These are phyloP conservation scores for Rynchops niger DNA, from an alignment of 2,113 vertebrate genomes.

Conservation along the genomic window DNA sequence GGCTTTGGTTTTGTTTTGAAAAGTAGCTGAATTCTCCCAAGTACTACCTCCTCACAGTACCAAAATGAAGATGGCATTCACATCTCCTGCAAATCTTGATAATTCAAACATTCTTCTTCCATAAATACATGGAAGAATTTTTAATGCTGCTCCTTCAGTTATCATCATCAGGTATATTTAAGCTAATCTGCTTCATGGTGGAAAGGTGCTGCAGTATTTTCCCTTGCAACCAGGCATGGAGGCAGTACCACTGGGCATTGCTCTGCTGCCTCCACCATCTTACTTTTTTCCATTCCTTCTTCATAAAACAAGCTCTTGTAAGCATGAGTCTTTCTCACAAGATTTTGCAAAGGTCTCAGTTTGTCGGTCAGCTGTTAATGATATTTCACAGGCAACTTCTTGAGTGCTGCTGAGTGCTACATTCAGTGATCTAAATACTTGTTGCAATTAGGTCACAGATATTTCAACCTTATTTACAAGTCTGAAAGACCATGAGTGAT, in stretches of 20 bases:
- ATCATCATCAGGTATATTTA: not conserved
- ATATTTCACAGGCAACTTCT: not conserved
- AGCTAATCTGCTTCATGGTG: not conserved
- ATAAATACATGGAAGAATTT: not conserved
- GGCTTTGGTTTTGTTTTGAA: not conserved
- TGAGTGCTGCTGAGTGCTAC: not conserved
- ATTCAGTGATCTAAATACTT: not conserved
- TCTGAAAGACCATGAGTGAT: not conserved
- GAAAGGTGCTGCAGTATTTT: not conserved
- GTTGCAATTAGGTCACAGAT: not conserved
- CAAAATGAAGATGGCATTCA: accelerated
- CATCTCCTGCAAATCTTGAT: not conserved
- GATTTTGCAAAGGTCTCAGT: not conserved
- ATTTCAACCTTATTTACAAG: not conserved
- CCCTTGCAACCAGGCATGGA: not conserved
- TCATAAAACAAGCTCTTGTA: not conserved
- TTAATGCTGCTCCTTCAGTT: not conserved
- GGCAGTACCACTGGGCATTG: not conserved
- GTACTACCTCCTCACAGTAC: not conserved
- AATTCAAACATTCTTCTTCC: not conserved
- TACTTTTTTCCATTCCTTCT: not conserved
- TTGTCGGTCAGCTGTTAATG: not conserved
- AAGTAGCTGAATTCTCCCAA: not conserved
- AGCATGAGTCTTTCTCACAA: not conserved
- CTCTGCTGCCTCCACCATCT: not conserved